Evolutionary conservation across 2,797 vertebrate species (phyloP), one percentile per base, ranked within the genome.

Genomic region (Enteromius mattozi): DNA sequence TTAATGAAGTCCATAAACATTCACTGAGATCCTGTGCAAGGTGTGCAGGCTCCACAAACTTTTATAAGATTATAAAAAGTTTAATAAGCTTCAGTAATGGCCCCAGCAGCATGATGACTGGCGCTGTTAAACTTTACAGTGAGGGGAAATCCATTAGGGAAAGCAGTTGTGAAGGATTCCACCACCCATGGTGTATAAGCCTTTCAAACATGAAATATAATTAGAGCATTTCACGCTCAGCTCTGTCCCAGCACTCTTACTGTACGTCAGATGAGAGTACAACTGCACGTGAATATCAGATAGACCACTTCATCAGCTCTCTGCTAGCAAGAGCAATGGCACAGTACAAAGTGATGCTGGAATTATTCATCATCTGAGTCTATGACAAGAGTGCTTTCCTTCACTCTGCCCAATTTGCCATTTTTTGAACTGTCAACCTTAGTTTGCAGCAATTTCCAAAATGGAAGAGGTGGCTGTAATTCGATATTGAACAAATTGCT

Each of bases 61-160:
- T 49, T 63, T 63, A 82, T 74, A 74, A 35, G 4, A 35, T 63
- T 82, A 74, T 74, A 61, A 82, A 82, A 82, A 81, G 51, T 72
- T 81, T 59, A 72, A 72, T 72, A 45, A 37, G 81, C 71, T 82
- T 49, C 21, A 51, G 71, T 49, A 82, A 75, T 66, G 56, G 59
- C 16, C 56, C 21, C 30, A 51, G 70, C 7, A 82, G 81, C 30
- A 37, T 74, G 27, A 74, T 54, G 47, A 37, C n/a, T 49, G 59
- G 30, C 0, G 9, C 59, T 82, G 70, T 49, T 82, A 59, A 74
- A 82, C 80, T 81, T 71, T 71, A 72, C 68, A 81, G 51, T 71
- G 68, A 71, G 19, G 40, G 16, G 14, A 81, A 71, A 81, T 72
- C 51, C 51, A 81, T 72, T 81, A 72, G 54, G 12, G 6, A 74